These are phyloP conservation scores for Epinotia ramella DNA, from an alignment of 2,888 invertebrate genomes.

Conservation along the genomic window DNA sequence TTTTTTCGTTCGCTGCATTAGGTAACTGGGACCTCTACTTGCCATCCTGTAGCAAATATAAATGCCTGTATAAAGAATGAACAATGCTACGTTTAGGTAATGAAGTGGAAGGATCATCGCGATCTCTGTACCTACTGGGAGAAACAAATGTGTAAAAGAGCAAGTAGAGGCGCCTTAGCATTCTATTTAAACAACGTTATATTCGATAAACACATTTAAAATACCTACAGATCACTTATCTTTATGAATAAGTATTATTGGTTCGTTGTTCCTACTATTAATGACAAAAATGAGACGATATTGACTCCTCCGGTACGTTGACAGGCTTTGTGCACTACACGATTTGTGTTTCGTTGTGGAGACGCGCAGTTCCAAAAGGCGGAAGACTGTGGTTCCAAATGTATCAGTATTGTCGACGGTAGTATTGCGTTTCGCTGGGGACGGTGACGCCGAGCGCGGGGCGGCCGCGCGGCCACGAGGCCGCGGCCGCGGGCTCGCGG, in stretches of 20 bases:
- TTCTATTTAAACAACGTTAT: constrained; percentile 1
- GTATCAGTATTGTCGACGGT: constrained; percentile 50
- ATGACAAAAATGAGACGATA: neutral
- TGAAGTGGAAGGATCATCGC: neutral
- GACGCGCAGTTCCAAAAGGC: constrained; percentile 40
- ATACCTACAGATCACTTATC: constrained; percentile 12
- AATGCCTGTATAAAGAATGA: neutral
- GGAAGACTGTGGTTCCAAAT: neutral
- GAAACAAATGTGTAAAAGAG: neutral
- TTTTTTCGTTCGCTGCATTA: too few species aligned
- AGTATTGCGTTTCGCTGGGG: constrained; percentile 48
- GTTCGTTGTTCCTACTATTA: constrained; percentile 2
- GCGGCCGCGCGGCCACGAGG: constrained; percentile 33
- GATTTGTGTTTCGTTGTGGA: constrained; percentile 20
- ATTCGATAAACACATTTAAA: constrained; percentile 20
- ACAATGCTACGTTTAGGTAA: neutral
- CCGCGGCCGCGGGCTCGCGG: constrained; percentile 46
- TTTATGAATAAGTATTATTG: constrained; percentile 8
- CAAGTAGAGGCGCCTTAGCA: constrained; percentile 11
- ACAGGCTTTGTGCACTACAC: neutral
- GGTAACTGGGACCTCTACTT: neutral
- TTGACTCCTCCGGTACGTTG: too few species aligned
- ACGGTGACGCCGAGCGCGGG: constrained; percentile 48
- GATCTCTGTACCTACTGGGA: neutral
- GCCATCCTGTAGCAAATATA: neutral